Conservation (phyloP, 2,888 invertebrate species). For the Noctua janthina region DNA sequence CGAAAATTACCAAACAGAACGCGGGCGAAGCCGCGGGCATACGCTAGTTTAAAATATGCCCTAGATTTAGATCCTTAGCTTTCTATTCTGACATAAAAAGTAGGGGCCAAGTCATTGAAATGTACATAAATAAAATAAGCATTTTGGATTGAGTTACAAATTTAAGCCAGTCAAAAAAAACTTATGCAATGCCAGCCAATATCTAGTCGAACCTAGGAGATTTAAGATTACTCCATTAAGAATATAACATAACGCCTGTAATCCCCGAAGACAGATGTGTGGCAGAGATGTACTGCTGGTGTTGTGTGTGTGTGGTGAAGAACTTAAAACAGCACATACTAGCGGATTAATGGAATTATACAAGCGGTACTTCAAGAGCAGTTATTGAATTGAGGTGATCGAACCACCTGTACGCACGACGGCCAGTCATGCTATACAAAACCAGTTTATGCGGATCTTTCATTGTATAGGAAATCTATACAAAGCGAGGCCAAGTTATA, state of each 20-base stretch:
- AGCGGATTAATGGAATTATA: neutral
- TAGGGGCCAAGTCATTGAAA: neutral
- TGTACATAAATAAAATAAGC: conserved; percentile 5
- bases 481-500: too few relatives aligned
- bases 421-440: too few relatives aligned
- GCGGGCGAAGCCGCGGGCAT: neutral
- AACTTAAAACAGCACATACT: neutral
- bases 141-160: neutral
- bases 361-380: neutral
- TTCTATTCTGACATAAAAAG: neutral
- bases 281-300: neutral
- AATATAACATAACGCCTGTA: neutral
- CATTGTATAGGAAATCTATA: too few relatives aligned
- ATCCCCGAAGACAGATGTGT: neutral
- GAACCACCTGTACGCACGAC: neutral
- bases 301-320: neutral
- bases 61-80: neutral
- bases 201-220: neutral
- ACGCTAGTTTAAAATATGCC: too few relatives aligned
- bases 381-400: conserved; percentile 13
- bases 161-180: neutral
- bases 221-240: neutral
- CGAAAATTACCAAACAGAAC: neutral
- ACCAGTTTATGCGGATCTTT: too few relatives aligned
- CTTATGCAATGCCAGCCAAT: neutral